Conservation (phyloP, 23 tunicate genomes). For the Ciona savignyi region DNA sequence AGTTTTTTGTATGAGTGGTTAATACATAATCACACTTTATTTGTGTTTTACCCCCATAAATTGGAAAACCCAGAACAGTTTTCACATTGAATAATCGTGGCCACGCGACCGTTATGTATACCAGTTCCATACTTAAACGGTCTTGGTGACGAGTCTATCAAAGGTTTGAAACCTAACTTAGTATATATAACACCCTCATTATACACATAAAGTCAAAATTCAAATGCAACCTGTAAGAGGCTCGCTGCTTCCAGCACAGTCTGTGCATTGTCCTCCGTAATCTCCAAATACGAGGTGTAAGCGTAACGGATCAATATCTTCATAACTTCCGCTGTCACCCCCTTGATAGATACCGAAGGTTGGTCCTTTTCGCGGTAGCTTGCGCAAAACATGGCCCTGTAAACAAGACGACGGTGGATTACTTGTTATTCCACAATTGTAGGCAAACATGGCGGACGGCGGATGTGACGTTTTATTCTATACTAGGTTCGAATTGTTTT, state of each 20-base stretch:
- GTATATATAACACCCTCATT: background rate
- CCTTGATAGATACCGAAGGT: slow-evolving; percentile 24
- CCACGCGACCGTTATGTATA: too few relatives aligned
- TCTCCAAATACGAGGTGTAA: slow-evolving; percentile 58
- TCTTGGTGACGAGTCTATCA: too few relatives aligned
- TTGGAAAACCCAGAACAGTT: background rate
- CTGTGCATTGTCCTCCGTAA: slow-evolving; percentile 36
- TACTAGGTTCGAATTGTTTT: too few relatives aligned
- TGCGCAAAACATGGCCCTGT: slow-evolving; percentile 70
- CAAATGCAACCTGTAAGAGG: slow-evolving; percentile 43
- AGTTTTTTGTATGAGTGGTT: too few relatives aligned
- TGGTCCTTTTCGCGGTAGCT: slow-evolving; percentile 49
- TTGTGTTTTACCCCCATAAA: background rate
- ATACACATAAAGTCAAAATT: too few relatives aligned
- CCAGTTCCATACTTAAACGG: too few relatives aligned
- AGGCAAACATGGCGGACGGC: too few relatives aligned
- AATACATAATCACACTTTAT: background rate
- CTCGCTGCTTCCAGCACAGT: slow-evolving; percentile 63
- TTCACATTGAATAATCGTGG: too few relatives aligned
- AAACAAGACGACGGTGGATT: too few relatives aligned
- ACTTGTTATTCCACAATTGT: too few relatives aligned
- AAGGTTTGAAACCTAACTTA: too few relatives aligned
- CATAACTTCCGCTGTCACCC: slow-evolving; percentile 37
- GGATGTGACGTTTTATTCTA: too few relatives aligned
- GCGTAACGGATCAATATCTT: slow-evolving; percentile 52